These are phyloP conservation scores for Homarus americanus DNA, from an alignment of 1,140 invertebrate species.

Conservation along the genomic window DNA sequence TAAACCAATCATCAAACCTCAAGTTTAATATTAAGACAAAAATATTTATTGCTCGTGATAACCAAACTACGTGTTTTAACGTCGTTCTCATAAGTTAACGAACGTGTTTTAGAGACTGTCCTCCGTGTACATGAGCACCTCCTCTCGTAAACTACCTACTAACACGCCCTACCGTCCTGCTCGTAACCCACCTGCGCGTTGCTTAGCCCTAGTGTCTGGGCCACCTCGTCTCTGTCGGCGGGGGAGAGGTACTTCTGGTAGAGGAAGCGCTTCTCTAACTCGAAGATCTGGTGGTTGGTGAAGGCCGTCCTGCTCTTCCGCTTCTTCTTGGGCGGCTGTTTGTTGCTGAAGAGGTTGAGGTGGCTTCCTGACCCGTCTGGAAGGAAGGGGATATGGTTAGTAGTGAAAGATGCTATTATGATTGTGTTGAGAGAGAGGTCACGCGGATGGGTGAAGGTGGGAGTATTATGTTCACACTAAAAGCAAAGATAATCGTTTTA, in stretches of 20 bases:
- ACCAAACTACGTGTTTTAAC: no score
- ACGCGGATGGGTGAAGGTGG: no score
- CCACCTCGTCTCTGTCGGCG: slow-evolving; percentile 97
- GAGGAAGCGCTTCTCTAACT: slow-evolving; percentile 96
- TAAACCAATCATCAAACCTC: no score
- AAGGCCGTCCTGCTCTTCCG: slow-evolving; percentile 98
- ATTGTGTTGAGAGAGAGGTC: no score
- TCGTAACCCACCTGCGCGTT: slow-evolving; percentile 86
- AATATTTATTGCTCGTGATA: no score
- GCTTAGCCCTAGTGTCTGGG: slow-evolving; percentile 92
- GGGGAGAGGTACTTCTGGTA: slow-evolving; percentile 99
- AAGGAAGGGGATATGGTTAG: slow-evolving; percentile 49
- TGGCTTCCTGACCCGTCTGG: slow-evolving; percentile 72
- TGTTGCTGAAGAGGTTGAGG: slow-evolving; percentile 84
- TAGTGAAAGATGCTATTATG: no score
- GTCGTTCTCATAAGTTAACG: no score
- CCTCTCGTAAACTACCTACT: no score
- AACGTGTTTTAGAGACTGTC: no score
- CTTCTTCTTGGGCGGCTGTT: slow-evolving; percentile 97
- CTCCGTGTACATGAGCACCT: no score
- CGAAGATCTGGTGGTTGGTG: slow-evolving; percentile 98
- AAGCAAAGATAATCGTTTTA: no score
- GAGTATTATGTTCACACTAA: background rate
- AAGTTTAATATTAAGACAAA: no score
- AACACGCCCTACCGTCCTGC: background rate